Base-by-base conservation (phyloP, 2,797 vertebrate species). In the Epinephelus malabaricus region DNA sequence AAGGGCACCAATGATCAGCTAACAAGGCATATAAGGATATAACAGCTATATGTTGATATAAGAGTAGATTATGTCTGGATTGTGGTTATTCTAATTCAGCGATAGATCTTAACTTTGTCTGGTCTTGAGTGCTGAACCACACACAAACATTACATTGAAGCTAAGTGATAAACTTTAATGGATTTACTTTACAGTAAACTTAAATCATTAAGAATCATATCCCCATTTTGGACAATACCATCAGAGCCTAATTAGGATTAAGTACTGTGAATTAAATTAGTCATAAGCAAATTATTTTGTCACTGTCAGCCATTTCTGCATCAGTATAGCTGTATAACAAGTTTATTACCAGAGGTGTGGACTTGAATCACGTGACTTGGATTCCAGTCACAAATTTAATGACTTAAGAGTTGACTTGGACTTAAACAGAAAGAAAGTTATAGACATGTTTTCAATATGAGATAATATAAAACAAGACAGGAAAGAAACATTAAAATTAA, bases 1-100 rank as follows among this genome's bases (percentile, higher is more conserved):
- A 78, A 82, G 66, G 45, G 47, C 43, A 73, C 21, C 27, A 50
- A 21, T 76, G 51, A 79, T 69, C 6, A 38, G 38, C 77, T 68
- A 34, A 74, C n/a, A 85, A 62, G 5, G 77, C 14, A 40, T 60
- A 58, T 49, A 68, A 61, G 34, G 13, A 23, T 34, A 12, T 15
- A 47, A 72, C 17, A 59, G 60, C 6, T 69, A 50, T 27, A 63
- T 18, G 61, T 61, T 61, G 3, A 74, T 59, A 30, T 19, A 9
- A 66, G 3, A 53, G 38, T 7, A 40, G 17, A 63, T 47, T 53
- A 50, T 53, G 23, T 63, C 61, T 46, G 11, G 14, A 74, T 53
- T 55, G 18, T 61, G 9, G n/a, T 40, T 55, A 46, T 69, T 38
- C 8, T 40, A 14, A 61, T 59, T 55, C 1, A 53, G 9, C 23